Conservation (phyloP, 1,140 invertebrate species). For the Drosophila simulans region DNA sequence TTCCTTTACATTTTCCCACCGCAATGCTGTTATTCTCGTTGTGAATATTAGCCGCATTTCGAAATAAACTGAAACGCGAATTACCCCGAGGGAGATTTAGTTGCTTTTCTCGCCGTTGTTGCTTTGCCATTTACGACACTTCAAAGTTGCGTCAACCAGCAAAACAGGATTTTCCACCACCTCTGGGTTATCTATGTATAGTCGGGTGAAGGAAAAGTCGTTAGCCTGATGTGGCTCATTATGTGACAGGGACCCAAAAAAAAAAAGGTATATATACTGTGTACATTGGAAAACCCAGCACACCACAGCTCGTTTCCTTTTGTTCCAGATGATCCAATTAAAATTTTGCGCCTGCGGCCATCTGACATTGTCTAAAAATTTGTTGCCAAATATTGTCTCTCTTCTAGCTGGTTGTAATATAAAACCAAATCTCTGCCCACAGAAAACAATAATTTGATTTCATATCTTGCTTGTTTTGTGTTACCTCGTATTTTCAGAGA, state of each 20-base stretch:
- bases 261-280: neutral
- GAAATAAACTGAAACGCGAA: constrained; percentile 64
- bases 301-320: constrained; percentile 17
- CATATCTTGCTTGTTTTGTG: constrained; percentile 29
- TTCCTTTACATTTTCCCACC: constrained; percentile 51
- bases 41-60: constrained; percentile 68
- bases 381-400: constrained; percentile 49
- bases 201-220: constrained; percentile 44
- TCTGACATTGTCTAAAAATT: constrained; percentile 42
- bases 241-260: constrained; percentile 37
- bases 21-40: constrained; percentile 29
- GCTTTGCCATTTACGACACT: constrained; percentile 73
- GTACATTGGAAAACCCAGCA: constrained; percentile 24
- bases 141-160: constrained; percentile 31
- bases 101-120: constrained; percentile 40
- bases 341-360: constrained; percentile 56
- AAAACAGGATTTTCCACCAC: neutral
- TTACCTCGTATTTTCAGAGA: neutral
- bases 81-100: constrained; percentile 51
- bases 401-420: constrained; percentile 29
- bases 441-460: constrained; percentile 53
- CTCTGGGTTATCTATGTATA: constrained; percentile 23
- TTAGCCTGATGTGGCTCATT: constrained; percentile 68
- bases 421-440: constrained; percentile 43
- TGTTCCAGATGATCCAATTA: constrained; percentile 70